Percentiles rank a stretch among this genome's conserved stretches.
These are phyloP conservation scores for Neodiprion fabricii DNA, from an alignment of 1,140 invertebrate species.

Conservation along the genomic window DNA sequence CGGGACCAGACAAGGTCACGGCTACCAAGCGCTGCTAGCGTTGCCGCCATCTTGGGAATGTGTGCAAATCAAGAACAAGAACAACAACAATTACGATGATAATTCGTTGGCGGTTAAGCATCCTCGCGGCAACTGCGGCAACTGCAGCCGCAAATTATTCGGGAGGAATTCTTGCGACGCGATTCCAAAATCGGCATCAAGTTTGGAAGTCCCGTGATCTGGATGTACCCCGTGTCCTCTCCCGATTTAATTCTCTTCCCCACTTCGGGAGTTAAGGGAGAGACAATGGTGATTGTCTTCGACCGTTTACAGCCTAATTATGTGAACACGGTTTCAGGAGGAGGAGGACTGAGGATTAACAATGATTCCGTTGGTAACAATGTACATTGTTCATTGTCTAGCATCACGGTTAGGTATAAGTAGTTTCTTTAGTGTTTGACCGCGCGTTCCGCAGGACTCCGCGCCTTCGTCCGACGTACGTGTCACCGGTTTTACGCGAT, in stretches of 20 bases:
- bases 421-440: conserved; percentile 29
- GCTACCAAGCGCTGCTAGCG: conserved; percentile 42
- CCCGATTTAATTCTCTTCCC: conserved; percentile 15
- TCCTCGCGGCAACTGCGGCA: background rate
- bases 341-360: conserved; percentile 59
- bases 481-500: background rate
- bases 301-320: conserved; percentile 65
- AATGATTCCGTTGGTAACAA: conserved; percentile 64
- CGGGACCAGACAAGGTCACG: conserved; percentile 55
- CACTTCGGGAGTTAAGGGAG: conserved; percentile 35
- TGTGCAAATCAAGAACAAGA: conserved; percentile 38
- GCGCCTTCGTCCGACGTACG: background rate
- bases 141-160: conserved; percentile 11
- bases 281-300: conserved; percentile 63
- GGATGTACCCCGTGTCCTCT: background rate
- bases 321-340: conserved; percentile 57
- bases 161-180: background rate
- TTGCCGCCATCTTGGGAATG: conserved; percentile 40
- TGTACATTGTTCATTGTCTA: conserved; percentile 64
- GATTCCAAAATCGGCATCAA: background rate
- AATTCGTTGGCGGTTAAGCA: conserved; percentile 9
- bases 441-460: background rate
- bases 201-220: background rate
- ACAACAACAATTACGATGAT: conserved; percentile 35
- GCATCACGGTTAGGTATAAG: background rate